Base-by-base conservation (phyloP, 1,140 invertebrate genomes). In the Bicyclus anynana region DNA sequence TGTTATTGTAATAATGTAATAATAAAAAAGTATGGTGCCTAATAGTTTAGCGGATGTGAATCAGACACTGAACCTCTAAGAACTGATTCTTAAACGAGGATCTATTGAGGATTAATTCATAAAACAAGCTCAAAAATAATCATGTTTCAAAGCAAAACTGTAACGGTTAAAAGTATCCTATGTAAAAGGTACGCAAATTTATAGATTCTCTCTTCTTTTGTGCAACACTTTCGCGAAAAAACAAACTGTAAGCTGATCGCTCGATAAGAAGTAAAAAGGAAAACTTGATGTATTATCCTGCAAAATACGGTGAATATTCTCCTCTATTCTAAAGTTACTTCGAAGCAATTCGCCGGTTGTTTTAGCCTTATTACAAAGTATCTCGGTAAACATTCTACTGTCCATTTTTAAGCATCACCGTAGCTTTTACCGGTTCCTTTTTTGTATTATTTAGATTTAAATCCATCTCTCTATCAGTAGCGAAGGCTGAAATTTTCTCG, bases 221-320 rank as follows among this genome's bases (percentile, higher is more conserved):
- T 44, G 17, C 40, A 40, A 14, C 37, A 44, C 40, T 44, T 20
- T 17, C 40, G 17, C 16, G 40, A 44, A 44, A 44, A 44, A 44
- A 44, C 40, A 44, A 44, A 44, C 40, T 44, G 40, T 44, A 44
- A 44, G 17, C 40, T 44, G 40, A 44, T 44, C 40, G 16, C 40
- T 12, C 10, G 40, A 44, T 44, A 44, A 44, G 40, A 44, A 20
- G 40, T 20, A 44, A 44, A n/a, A 44, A 44, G 40, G 40, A 44
- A 44, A 44, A 44, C 40, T 44, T 44, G 17, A 44, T 44, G 40
- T 44, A 44, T 44, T 44, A 44, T 44, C 17, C 40, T 44, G 40
- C 4, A 20, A 44, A 44, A 44, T 44, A 44, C 17, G 17, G 40
- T 20, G 40, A 44, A 44, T 17, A 44, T 44, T 44, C 40, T 44